phyloP scores from a whole-genome alignment of 2,797 vertebrate species.

The Macroramphosus scolopax region DNA sequence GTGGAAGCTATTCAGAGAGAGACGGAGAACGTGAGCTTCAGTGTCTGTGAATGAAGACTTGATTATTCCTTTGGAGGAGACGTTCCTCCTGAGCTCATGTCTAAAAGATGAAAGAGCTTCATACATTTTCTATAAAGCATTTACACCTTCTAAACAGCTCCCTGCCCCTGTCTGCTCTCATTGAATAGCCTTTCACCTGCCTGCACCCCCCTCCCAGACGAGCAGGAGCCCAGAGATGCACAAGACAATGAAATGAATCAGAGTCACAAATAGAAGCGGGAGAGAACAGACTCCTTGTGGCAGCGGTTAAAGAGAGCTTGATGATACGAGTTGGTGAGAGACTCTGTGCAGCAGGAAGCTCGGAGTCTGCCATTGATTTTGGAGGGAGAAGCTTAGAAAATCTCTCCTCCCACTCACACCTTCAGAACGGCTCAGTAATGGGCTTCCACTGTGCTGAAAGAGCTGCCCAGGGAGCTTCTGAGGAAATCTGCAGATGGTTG shows the following conservation, averaged over 20 bases:
- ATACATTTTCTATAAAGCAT: slow-evolving; percentile 63
- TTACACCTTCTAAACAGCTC: slow-evolving; percentile 18
- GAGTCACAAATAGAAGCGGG: slow-evolving; percentile 12
- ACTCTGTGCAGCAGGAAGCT: slow-evolving; percentile 22
- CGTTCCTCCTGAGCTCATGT: slow-evolving; percentile 11
- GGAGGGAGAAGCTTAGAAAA: slow-evolving; percentile 42
- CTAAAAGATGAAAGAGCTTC: slow-evolving; percentile 44
- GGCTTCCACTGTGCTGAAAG: slow-evolving; percentile 50
- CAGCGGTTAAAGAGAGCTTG: slow-evolving; percentile 15
- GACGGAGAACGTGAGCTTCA: neutral
- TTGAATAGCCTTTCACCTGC: slow-evolving; percentile 30
- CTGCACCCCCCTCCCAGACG: no score
- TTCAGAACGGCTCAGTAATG: slow-evolving; percentile 58
- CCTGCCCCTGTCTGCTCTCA: slow-evolving; percentile 7
- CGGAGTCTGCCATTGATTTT: slow-evolving; percentile 42
- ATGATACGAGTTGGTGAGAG: slow-evolving; percentile 24
- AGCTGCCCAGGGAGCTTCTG: slow-evolving; percentile 47
- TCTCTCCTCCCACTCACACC: slow-evolving; percentile 62
- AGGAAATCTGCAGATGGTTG: slow-evolving; percentile 37
- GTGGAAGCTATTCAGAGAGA: no score
- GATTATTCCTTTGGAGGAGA: slow-evolving; percentile 8
- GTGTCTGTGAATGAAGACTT: slow-evolving; percentile 22
- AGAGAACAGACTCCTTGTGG: slow-evolving; percentile 16
- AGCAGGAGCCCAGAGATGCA: slow-evolving; percentile 16
- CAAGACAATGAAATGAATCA: slow-evolving; percentile 32